Conservation (phyloP, 2,888 invertebrate genomes). For the Idaea biselata region DNA sequence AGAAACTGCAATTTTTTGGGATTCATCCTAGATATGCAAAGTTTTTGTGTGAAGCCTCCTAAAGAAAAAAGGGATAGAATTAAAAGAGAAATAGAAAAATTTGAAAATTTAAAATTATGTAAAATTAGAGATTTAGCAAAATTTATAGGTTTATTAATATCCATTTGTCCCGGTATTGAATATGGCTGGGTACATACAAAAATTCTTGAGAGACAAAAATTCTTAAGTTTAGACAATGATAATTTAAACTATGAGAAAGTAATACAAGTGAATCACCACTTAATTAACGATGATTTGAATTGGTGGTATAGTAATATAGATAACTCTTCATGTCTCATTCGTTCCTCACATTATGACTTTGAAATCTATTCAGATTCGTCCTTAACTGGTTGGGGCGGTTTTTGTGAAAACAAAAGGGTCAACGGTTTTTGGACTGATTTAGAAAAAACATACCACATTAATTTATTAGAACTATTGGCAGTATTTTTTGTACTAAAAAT, state of each 20-base stretch:
- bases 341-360: not conserved
- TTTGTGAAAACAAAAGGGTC: constrained; percentile 3
- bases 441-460: constrained; percentile 6
- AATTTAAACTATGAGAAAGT: not conserved
- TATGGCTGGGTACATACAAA: constrained; percentile 41
- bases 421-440: constrained; percentile 8
- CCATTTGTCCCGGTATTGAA: constrained; percentile 36
- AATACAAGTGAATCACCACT: constrained; percentile 2
- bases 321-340: too few species aligned
- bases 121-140: constrained; percentile 27
- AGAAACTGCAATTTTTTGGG: constrained; percentile 23
- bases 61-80: constrained; percentile 17
- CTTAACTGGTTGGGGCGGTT: constrained; percentile 13
- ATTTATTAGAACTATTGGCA: constrained; percentile 11
- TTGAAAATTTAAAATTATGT: constrained; percentile 15
- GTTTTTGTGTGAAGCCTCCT: too few species aligned
- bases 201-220: constrained; percentile 26
- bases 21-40: constrained; percentile 14
- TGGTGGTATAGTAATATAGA: constrained; percentile 8
- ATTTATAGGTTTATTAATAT: constrained; percentile 26
- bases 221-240: constrained; percentile 11
- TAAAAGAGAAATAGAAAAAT: too few species aligned
- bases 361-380: constrained; percentile 16
- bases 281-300: constrained; percentile 5
- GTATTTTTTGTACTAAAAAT: constrained; percentile 9